Evolutionary conservation across 2,797 vertebrate genomes (phyloP), one percentile per base, ranked within the genome.

Genomic region (Loris lydekkerianus): DNA sequence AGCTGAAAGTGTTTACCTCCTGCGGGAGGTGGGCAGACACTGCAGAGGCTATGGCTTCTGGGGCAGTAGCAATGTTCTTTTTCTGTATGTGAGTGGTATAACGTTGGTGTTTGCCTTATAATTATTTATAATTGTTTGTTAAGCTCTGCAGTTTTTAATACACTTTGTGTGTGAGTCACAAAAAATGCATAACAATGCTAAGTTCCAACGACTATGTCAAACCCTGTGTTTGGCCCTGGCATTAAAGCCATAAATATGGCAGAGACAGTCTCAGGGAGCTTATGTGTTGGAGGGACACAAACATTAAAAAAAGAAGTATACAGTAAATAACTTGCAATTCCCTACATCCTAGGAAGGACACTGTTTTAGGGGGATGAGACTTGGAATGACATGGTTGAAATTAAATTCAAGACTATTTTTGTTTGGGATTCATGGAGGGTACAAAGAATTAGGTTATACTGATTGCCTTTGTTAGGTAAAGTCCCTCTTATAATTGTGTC

Each of bases 221-320:
- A 17, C 37, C 69, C 46, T 61, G 25, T 49, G n/a, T 4, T 91
- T 77, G 29, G 34, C 27, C 11, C 23, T 89, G 46, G 25, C 20
- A 69, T 56, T 63, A 75, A 72, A 75, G 43, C 43, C 58, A 63
- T 89, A 75, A 81, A 77, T 67, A 84, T 89, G 40, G 78, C 7
- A 40, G 46, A 73, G 8, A 60, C 1, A 43, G 20, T 86, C 29
- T 89, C 53, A 53, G 11, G 60, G 31, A 56, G 21, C 65, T 58
- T 72, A 17, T 63, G 17, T 69, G 27, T 75, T 87, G 58, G 31
- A 94, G 40, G 20, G 25, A 78, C 25, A 76, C 13, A 58, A 34
- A 69, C 20, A 85, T 58, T 82, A 78, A 90, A 75, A 93, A 93
- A 87, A 73, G 87, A 53, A 86, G 86, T 78, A 34, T 5, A 85